Percentiles rank a stretch among this genome's conserved stretches.
Conservation (phyloP, 2,113 vertebrate genomes). For the Myocastor coypus region DNA sequence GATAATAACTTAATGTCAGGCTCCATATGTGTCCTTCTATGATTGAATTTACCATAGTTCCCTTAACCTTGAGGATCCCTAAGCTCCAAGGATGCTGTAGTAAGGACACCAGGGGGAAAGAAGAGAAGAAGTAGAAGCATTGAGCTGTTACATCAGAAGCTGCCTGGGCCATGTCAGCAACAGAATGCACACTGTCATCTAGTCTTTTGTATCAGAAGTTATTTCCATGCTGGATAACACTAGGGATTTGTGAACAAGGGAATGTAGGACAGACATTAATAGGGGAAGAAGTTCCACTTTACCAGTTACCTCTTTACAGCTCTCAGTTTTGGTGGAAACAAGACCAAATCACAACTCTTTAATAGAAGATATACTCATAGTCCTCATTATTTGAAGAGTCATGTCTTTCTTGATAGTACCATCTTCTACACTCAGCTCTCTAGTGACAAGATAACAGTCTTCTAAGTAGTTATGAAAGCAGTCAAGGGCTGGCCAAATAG, state of each 20-base stretch:
- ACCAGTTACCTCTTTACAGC: background rate
- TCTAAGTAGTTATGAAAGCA: background rate
- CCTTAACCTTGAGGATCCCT: slow-evolving; percentile 19
- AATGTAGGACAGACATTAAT: background rate
- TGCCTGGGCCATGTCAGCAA: background rate
- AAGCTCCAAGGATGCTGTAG: background rate
- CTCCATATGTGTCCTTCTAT: background rate
- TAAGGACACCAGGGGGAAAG: background rate
- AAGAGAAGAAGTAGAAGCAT: background rate
- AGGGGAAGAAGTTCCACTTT: background rate
- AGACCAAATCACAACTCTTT: background rate
- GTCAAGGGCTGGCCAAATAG: background rate
- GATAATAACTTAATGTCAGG: slow-evolving; percentile 12
- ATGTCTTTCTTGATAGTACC: background rate
- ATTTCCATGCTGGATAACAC: background rate
- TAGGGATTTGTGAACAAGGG: slow-evolving; percentile 28
- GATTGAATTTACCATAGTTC: background rate
- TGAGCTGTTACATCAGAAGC: background rate
- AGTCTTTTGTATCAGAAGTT: slow-evolving; percentile 46
- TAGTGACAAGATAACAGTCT: background rate
- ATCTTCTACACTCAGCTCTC: background rate
- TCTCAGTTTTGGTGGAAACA: background rate
- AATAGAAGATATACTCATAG: background rate
- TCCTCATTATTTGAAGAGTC: background rate
- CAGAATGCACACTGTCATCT: too few species aligned